phyloP scores from a whole-genome alignment of 2,888 invertebrate genomes.

The Nezara viridula region DNA sequence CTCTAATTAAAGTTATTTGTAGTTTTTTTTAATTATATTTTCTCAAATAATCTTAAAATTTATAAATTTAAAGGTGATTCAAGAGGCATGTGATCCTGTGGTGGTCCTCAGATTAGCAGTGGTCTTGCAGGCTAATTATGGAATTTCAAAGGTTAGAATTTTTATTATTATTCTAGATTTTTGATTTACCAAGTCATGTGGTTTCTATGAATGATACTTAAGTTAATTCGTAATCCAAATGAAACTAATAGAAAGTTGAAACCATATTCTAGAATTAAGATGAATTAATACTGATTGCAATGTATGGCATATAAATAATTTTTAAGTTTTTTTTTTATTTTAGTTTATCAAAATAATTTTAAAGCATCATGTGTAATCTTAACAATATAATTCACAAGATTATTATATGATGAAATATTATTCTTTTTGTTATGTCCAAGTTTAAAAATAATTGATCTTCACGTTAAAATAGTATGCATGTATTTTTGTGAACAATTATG shows the following conservation, averaged over 20 bases:
- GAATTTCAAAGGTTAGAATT: not conserved
- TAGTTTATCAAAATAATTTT: not conserved
- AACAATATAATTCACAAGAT: not conserved
- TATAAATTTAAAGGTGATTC: not conserved
- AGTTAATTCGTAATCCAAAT: not conserved
- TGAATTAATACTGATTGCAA: not conserved
- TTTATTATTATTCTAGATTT: not conserved
- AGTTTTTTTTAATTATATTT: not conserved
- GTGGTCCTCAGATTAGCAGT: not conserved
- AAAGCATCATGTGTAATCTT: not conserved
- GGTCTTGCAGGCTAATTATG: not conserved
- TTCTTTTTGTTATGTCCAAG: not conserved
- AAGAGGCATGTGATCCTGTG: not conserved
- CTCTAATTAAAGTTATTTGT: no score
- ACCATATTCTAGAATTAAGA: not conserved
- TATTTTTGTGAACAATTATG: no score
- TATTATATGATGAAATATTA: not conserved
- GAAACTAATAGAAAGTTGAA: not conserved
- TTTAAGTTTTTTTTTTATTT: no score
- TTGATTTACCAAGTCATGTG: not conserved
- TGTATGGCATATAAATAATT: no score
- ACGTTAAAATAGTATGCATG: no score
- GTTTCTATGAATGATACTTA: not conserved
- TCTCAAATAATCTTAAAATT: not conserved
- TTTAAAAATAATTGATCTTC: no score